phyloP scores from a whole-genome alignment of 2,888 invertebrate genomes.

The Sarcophaga variegata region DNA sequence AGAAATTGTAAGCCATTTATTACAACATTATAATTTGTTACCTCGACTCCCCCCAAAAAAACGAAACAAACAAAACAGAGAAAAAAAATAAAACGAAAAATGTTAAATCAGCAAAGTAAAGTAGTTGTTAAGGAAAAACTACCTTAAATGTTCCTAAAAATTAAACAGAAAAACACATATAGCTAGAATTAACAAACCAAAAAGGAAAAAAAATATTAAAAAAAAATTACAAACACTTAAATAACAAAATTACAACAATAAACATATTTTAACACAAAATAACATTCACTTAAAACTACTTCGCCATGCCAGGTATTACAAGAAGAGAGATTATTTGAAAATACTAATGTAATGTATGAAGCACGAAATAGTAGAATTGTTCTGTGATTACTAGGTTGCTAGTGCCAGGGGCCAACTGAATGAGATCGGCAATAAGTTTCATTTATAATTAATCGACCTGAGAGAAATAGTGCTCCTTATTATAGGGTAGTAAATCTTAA shows the following conservation, averaged over 20 bases:
- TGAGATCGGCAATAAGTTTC: too few species aligned
- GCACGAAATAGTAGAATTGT: too few species aligned
- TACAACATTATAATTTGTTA: slow-evolving; percentile 69
- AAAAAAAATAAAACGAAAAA: slow-evolving; percentile 5
- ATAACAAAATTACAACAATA: slow-evolving; percentile 37
- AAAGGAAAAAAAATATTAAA: background rate
- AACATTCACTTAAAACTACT: too few species aligned
- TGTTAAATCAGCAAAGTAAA: background rate
- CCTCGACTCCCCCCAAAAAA: slow-evolving; percentile 2
- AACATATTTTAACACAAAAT: slow-evolving; percentile 9
- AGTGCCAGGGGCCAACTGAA: too few species aligned
- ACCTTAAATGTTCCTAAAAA: slow-evolving; percentile 55
- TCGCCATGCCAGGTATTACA: too few species aligned
- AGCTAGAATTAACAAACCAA: background rate
- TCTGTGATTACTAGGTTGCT: too few species aligned
- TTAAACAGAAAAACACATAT: slow-evolving; percentile 14
- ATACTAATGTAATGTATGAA: background rate
- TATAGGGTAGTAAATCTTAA: too few species aligned
- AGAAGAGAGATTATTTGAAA: background rate
- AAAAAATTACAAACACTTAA: slow-evolving; percentile 5
- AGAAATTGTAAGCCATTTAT: slow-evolving; percentile 68
- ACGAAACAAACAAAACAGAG: background rate
- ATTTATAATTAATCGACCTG: too few species aligned
- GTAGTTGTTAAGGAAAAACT: slow-evolving; percentile 9
- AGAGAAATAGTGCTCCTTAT: too few species aligned